These are phyloP conservation scores for Meriones psammophilus DNA, from an alignment of 2,797 vertebrate species.

Conservation along the genomic window DNA sequence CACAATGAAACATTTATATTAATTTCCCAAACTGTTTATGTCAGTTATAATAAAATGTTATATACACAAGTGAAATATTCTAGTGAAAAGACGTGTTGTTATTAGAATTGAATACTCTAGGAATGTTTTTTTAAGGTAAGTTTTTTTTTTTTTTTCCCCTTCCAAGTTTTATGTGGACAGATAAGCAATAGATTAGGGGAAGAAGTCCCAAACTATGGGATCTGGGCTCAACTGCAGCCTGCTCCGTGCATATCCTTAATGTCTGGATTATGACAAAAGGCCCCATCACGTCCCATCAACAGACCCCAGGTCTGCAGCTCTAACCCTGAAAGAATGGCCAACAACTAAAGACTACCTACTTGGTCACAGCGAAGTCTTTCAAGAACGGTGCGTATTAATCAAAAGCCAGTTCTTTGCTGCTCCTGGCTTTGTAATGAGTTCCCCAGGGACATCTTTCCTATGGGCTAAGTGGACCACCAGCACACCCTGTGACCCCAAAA, in stretches of 20 bases:
- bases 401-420: neutral
- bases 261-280: neutral
- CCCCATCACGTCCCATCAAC: neutral
- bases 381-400: neutral
- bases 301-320: neutral
- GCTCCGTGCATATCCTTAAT: neutral
- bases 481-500: accelerated
- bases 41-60: neutral
- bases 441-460: neutral
- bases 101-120: neutral
- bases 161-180: neutral
- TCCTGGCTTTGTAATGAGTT: neutral
- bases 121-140: conserved; percentile 7
- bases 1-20: neutral
- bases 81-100: neutral
- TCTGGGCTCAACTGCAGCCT: neutral
- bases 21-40: conserved; percentile 17
- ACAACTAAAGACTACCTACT: neutral
- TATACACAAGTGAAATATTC: neutral
- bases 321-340: neutral
- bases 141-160: neutral
- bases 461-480: neutral
- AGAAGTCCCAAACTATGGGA: neutral
- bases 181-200: neutral
- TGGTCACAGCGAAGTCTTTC: neutral